Percentiles rank a stretch among this genome's conserved stretches.
phyloP scores from a whole-genome alignment of 1,140 invertebrate genomes.

The Hormaphis cornu region DNA sequence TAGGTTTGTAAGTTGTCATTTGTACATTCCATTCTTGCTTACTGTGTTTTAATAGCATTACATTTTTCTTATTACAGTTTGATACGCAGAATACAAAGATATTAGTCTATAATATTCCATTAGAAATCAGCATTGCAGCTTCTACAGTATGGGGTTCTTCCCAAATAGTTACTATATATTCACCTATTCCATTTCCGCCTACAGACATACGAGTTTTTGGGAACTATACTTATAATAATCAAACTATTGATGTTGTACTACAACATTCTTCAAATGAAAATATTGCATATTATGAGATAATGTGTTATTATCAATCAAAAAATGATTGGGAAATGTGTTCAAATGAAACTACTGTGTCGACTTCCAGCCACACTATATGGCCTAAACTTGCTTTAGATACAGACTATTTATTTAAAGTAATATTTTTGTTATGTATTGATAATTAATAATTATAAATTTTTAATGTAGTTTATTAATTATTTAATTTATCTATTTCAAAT shows the following conservation, averaged over 20 bases:
- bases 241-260: neutral
- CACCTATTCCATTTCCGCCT: conserved; percentile 62
- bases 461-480: neutral
- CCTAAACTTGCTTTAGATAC: neutral
- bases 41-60: neutral
- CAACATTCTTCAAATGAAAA: conserved; percentile 13
- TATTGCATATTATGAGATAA: conserved; percentile 8
- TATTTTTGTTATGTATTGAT: neutral
- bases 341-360: neutral
- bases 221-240: conserved; percentile 38
- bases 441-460: no score
- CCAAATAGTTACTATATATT: conserved; percentile 52
- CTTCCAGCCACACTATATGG: neutral
- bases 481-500: conserved; percentile 32
- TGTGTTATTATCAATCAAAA: neutral
- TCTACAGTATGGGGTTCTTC: conserved; percentile 77
- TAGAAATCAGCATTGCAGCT: conserved; percentile 63
- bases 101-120: conserved; percentile 44
- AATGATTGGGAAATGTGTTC: neutral
- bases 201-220: conserved; percentile 59
- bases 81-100: neutral
- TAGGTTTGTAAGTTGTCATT: no score
- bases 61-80: neutral
- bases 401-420: conserved; percentile 17
- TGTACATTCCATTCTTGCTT: no score